Conservation (phyloP, 1,140 invertebrate species). For the Aphaenogaster floridana region DNA sequence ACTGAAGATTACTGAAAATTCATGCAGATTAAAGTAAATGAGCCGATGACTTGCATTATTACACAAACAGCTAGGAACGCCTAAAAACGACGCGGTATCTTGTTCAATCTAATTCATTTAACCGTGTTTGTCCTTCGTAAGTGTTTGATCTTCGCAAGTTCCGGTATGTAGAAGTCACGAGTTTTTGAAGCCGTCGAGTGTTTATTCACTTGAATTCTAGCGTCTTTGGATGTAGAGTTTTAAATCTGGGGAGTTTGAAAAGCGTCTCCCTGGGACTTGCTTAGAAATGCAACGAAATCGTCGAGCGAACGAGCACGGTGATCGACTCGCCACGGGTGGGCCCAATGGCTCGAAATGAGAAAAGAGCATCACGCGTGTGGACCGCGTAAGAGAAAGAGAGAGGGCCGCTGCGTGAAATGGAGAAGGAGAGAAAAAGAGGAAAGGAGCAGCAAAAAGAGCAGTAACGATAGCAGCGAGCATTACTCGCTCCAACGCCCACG, state of each 20-base stretch:
- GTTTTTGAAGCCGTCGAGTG: slow-evolving; percentile 25
- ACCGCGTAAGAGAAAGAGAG: slow-evolving; percentile 15
- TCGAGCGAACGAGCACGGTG: slow-evolving; percentile 71
- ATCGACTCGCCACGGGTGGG: slow-evolving; percentile 78
- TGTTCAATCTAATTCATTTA: not conserved
- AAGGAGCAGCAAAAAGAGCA: slow-evolving; percentile 56
- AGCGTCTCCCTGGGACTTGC: slow-evolving; percentile 44
- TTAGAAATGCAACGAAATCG: slow-evolving; percentile 80
- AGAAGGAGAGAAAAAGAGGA: slow-evolving; percentile 45
- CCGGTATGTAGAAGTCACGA: not conserved
- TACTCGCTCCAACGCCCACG: slow-evolving; percentile 76
- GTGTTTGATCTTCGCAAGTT: not conserved
- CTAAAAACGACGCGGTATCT: not conserved
- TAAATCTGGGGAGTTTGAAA: slow-evolving; percentile 45
- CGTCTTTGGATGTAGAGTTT: slow-evolving; percentile 16
- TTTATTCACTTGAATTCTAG: slow-evolving; percentile 45
- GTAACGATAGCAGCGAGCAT: slow-evolving; percentile 70
- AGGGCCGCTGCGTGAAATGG: not conserved
- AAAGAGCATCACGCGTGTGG: slow-evolving; percentile 58
- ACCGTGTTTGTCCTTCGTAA: not conserved
- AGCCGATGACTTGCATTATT: not conserved
- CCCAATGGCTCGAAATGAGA: slow-evolving; percentile 64
- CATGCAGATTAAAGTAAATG: not conserved
- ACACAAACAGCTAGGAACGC: not conserved
- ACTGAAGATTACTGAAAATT: not conserved